Conservation (phyloP, 1,140 invertebrate species). For the Proales similis region DNA sequence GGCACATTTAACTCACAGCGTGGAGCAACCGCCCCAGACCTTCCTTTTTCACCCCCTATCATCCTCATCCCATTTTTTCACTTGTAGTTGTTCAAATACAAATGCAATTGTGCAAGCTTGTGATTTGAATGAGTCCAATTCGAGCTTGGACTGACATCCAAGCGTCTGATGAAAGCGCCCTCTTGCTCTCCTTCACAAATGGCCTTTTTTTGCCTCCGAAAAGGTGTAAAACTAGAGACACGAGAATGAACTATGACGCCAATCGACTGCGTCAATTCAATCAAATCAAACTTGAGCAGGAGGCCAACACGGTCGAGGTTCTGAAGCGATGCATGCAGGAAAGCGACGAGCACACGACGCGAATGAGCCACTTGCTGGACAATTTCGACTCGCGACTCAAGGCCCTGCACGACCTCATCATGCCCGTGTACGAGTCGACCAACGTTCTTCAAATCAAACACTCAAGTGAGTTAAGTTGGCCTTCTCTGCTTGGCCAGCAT, state of each 20-base stretch:
- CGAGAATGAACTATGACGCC: slow-evolving; percentile 21
- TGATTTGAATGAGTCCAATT: no score
- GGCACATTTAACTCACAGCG: slow-evolving; percentile 33
- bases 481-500: background rate
- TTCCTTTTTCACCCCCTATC: no score
- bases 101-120: no score
- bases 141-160: no score
- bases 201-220: no score
- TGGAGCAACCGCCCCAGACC: no score
- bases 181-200: no score
- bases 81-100: no score
- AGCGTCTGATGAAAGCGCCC: no score
- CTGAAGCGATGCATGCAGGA: slow-evolving; percentile 10
- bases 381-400: slow-evolving; percentile 9
- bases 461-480: background rate
- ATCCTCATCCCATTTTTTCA: no score
- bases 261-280: slow-evolving; percentile 28
- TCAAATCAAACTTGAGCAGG: slow-evolving; percentile 21
- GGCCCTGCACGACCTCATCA: slow-evolving; percentile 23
- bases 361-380: slow-evolving; percentile 19
- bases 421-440: slow-evolving; percentile 26
- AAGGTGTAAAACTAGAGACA: no score
- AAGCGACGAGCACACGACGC: slow-evolving; percentile 28
- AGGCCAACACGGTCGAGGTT: slow-evolving; percentile 4
- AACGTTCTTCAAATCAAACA: slow-evolving; percentile 33